phyloP scores from a whole-genome alignment of 2,113 vertebrate species.

The Carassius gibelio region DNA sequence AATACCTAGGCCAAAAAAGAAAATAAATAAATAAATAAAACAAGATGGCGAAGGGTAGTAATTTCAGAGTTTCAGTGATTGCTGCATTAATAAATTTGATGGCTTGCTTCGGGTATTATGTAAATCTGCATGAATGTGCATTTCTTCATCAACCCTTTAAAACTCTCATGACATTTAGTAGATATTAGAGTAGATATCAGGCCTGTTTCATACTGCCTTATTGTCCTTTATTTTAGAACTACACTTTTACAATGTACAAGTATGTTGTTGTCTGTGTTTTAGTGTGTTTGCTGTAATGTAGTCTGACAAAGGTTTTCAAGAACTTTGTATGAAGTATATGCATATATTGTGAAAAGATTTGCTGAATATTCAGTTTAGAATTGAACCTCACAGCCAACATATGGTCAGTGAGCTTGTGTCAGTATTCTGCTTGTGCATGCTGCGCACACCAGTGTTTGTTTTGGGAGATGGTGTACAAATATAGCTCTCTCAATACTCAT shows the following conservation, averaged over 20 bases:
- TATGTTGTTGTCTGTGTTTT: slow-evolving; percentile 5
- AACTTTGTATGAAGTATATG: neutral
- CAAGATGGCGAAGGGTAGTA: neutral
- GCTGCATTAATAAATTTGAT: neutral
- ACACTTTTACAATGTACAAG: neutral
- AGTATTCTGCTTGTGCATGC: slow-evolving; percentile 6
- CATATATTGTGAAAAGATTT: slow-evolving; percentile 10
- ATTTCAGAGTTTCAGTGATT: neutral
- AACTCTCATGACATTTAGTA: neutral
- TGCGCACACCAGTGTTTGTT: neutral
- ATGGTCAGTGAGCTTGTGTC: neutral
- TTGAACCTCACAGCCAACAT: neutral
- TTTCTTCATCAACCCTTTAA: neutral
- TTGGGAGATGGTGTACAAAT: neutral
- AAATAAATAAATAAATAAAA: neutral
- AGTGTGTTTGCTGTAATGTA: neutral
- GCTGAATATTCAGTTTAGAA: neutral
- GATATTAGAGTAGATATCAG: neutral
- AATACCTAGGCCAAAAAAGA: neutral
- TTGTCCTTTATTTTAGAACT: neutral
- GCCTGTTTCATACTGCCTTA: neutral
- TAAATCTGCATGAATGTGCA: neutral
- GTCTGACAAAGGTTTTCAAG: neutral
- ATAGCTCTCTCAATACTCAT: neutral
- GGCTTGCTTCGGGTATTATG: neutral